Conservation (phyloP, 2,797 vertebrate species). For the Pterois miles region DNA sequence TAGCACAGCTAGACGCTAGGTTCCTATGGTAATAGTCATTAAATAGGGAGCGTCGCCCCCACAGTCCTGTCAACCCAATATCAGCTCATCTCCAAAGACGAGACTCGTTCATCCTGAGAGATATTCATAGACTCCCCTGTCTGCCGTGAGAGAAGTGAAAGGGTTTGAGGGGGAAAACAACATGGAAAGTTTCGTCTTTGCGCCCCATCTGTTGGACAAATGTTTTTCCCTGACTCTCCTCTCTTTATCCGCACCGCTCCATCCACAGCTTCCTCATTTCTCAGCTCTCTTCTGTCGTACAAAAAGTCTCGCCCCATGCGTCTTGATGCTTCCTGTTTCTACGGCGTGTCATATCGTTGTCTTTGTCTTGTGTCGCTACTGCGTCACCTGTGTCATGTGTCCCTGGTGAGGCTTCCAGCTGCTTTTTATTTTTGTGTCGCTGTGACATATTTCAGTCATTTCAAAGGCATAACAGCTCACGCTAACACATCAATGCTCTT, state of each 20-base stretch:
- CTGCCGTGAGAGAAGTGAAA: conserved; percentile 22
- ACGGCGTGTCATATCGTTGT: conserved; percentile 44
- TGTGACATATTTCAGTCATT: conserved; percentile 49
- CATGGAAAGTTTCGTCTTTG: conserved; percentile 6
- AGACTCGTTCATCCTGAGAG: conserved; percentile 20
- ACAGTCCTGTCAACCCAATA: conserved; percentile 29
- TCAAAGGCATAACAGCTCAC: conserved; percentile 44
- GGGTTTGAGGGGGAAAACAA: not conserved
- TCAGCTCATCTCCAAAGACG: conserved; percentile 36
- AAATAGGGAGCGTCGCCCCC: conserved; percentile 39
- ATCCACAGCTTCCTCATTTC: conserved; percentile 57
- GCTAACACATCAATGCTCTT: conserved; percentile 46
- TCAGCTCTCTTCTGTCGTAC: conserved; percentile 37
- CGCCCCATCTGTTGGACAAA: conserved; percentile 32
- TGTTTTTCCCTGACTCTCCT: conserved; percentile 36
- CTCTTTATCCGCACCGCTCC: conserved; percentile 40
- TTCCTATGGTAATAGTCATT: conserved; percentile 47
- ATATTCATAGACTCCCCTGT: conserved; percentile 20
- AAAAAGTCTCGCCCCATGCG: conserved; percentile 32
- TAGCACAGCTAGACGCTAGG: conserved; percentile 32
- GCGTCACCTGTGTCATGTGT: conserved; percentile 53
- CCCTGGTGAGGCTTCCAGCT: conserved; percentile 36
- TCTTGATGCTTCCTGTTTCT: conserved; percentile 39
- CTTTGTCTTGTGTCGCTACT: conserved; percentile 48
- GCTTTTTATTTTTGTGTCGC: conserved; percentile 22